phyloP scores from a whole-genome alignment of 2,797 vertebrate genomes.

The Mormyrus proboscirostris region DNA sequence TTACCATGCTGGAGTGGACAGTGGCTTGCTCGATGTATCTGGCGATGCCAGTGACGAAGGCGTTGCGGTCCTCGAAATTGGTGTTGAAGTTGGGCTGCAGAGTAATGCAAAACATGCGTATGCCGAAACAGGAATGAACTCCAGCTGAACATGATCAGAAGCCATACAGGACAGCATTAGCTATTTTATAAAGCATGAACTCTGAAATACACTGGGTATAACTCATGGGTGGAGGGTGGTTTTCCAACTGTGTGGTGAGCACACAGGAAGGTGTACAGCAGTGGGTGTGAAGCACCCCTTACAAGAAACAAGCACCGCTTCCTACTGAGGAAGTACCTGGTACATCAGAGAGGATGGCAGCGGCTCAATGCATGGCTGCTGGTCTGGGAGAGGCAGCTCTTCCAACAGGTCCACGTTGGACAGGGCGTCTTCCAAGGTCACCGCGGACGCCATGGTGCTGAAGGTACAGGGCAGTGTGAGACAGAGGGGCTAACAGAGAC shows the following conservation, averaged over 20 bases:
- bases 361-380: conserved; percentile 98
- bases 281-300: neutral
- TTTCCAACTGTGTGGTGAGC: neutral
- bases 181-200: neutral
- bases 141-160: neutral
- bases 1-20: conserved; percentile 95
- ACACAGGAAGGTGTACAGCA: neutral
- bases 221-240: neutral
- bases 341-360: conserved; percentile 94
- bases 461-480: neutral
- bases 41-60: conserved; percentile 96
- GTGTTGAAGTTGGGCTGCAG: conserved; percentile 96
- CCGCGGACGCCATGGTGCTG: conserved; percentile 80
- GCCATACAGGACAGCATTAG: neutral
- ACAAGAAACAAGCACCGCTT: neutral
- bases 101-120: neutral
- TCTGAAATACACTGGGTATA: neutral
- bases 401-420: conserved; percentile 98
- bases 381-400: conserved; percentile 94
- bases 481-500: neutral
- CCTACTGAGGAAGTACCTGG: conserved; percentile 63
- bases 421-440: conserved; percentile 93
- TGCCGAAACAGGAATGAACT: neutral
- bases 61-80: conserved; percentile 98
- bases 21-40: conserved; percentile 97